A percentile compares a stretch with the other conserved stretches of the same genome.
Evolutionary conservation across 2,888 invertebrate species (phyloP).

Genomic region (Drosophila anceps): DNA sequence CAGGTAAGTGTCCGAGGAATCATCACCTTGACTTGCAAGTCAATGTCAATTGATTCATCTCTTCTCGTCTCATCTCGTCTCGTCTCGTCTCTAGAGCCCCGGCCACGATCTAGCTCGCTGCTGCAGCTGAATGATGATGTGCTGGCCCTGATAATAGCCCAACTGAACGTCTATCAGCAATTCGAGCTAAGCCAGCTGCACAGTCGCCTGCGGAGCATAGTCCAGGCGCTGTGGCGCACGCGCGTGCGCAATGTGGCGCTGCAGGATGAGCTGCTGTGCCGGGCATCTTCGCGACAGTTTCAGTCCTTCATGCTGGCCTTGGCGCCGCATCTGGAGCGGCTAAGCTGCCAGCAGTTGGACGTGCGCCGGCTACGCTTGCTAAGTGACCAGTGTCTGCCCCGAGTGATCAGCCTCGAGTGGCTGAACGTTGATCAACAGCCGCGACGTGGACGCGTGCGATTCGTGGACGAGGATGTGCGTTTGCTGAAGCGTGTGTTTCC

Average conservation of each 20-base stretch:
- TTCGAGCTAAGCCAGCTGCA: slow-evolving; percentile 68
- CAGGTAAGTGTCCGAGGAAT: slow-evolving; percentile 53
- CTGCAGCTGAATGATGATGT: slow-evolving; percentile 79
- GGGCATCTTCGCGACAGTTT: slow-evolving; percentile 47
- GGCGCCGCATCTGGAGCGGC: slow-evolving; percentile 57
- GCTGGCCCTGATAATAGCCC: slow-evolving; percentile 65
- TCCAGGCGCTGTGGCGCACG: slow-evolving; percentile 67
- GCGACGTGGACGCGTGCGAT: slow-evolving; percentile 52
- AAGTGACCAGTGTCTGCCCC: slow-evolving; percentile 43
- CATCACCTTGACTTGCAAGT: not conserved
- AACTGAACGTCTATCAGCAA: slow-evolving; percentile 68
- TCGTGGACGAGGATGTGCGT: slow-evolving; percentile 77
- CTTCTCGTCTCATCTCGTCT: no score
- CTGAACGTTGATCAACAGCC: slow-evolving; percentile 17
- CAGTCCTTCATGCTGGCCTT: slow-evolving; percentile 61
- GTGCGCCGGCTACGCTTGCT: slow-evolving; percentile 63
- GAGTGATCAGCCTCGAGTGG: slow-evolving; percentile 64
- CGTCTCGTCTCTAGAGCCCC: not conserved
- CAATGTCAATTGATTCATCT: no score
- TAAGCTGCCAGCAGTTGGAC: slow-evolving; percentile 64
- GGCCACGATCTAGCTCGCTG: slow-evolving; percentile 36
- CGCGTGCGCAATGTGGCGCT: slow-evolving; percentile 61
- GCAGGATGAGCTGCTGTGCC: slow-evolving; percentile 57
- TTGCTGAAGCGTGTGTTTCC: slow-evolving; percentile 69
- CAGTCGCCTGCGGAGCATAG: slow-evolving; percentile 64